phyloP scores from a whole-genome alignment of 2,797 vertebrate genomes.

The Coracias cyanogaster region DNA sequence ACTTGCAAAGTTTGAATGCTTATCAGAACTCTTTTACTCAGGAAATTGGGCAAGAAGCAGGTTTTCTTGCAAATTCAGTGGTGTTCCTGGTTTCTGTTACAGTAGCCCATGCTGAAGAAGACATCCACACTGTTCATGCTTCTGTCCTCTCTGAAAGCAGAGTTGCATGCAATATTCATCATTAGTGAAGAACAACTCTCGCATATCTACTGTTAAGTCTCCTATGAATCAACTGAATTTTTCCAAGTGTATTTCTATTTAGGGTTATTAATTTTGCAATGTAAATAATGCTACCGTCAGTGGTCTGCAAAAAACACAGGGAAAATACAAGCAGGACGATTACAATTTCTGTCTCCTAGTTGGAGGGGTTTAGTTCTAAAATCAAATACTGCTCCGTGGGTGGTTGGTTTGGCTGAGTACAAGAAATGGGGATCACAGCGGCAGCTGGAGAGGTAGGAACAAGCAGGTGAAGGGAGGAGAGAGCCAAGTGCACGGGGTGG shows the following conservation, averaged over 20 bases:
- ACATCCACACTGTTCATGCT: background rate
- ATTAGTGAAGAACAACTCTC: background rate
- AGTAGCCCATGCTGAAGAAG: background rate
- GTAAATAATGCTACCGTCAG: background rate
- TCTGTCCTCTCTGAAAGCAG: background rate
- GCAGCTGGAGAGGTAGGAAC: background rate
- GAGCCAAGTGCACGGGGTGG: background rate
- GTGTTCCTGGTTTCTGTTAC: background rate
- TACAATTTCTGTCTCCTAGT: background rate
- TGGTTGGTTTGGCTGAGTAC: background rate
- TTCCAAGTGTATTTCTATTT: background rate
- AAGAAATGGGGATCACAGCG: fast-evolving
- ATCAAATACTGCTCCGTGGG: fast-evolving
- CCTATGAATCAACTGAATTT: background rate
- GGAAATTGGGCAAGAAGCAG: background rate
- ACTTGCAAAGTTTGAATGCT: background rate
- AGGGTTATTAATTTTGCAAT: background rate
- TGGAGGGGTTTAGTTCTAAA: background rate
- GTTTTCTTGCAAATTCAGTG: background rate
- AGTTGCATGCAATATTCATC: background rate
- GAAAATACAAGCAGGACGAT: background rate
- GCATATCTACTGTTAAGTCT: background rate
- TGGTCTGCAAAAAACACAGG: background rate
- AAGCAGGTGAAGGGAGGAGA: background rate
- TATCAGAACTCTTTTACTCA: background rate